Base-by-base conservation (phyloP, 2,113 vertebrate genomes). In the Albula goreensis region DNA sequence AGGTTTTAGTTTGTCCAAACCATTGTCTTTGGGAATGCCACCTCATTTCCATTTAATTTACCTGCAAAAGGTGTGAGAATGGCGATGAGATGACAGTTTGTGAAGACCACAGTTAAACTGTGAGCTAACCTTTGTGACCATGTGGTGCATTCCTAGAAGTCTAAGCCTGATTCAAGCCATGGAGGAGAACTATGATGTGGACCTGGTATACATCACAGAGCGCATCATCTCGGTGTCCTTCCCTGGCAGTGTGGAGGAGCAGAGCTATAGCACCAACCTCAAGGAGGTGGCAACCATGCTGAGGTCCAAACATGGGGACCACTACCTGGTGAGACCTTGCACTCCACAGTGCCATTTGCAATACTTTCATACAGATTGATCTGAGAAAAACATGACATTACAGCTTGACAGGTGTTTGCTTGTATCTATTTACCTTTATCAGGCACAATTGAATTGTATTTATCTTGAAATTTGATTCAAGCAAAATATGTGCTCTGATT, bases 231-330 rank as follows among this genome's bases (percentile, higher is more conserved):
- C 98, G 0, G 97, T 99, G 86, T 97, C 97, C 89, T 99, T 98
- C 90, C 96, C 97, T 89, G 95, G 96, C 80, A 83, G 89, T 0
- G 96, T 96, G 0, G 97, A 98, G 4, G 98, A 99, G 90, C 96
- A 97, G 90, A 97, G 91, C 92, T 99, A 98, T 84, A 93, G 95
- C 22, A 94, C 92, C 91, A 98, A 99, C 95, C 95, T 99, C 88
- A 96, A 96, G 0, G 97, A 99, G 92, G 98, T 99, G 89, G 98
- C 98, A 56, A 97, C 96, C 92, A 99, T 99, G 98, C 96, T 99
- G 90, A 96, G 96, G 91, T 99, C 97, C 92, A 99, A 99, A 92
- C 98, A 99, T 1, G 97, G 96, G 0, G 95, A 98, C 90, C 98
- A 95, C 93, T 99, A 99, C 51, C 94, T 99, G 97, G 98, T 99